These are phyloP conservation scores for Ceraclea dissimilis DNA, from an alignment of 2,888 invertebrate genomes.

Conservation along the genomic window DNA sequence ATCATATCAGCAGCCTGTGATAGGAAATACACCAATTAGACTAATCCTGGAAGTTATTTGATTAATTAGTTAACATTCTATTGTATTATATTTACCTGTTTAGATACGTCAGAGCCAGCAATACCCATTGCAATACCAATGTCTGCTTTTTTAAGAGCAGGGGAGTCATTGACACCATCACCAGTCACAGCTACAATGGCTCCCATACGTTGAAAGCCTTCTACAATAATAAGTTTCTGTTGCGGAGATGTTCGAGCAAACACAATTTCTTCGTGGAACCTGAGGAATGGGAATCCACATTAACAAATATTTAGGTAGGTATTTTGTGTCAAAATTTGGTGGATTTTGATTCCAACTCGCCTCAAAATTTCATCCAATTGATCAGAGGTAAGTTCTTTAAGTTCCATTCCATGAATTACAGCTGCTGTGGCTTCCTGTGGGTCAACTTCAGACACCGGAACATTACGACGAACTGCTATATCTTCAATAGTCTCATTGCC, in stretches of 20 bases:
- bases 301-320: not conserved
- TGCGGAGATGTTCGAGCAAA: conserved; percentile 94
- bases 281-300: conserved; percentile 30
- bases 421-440: conserved; percentile 88
- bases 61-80: not conserved
- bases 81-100: conserved; percentile 50
- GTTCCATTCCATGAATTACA: conserved; percentile 82
- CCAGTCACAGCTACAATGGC: conserved; percentile 90
- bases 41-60: not conserved
- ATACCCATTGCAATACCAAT: conserved; percentile 95
- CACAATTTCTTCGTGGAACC: conserved; percentile 90
- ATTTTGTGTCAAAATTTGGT: not conserved
- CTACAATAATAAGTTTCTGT: conserved; percentile 90
- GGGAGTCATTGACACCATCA: conserved; percentile 90
- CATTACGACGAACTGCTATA: conserved; percentile 84
- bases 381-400: conserved; percentile 79
- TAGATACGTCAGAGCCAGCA: conserved; percentile 89
- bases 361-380: conserved; percentile 86
- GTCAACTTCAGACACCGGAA: conserved; percentile 83
- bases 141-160: conserved; percentile 87
- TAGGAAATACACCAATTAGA: not conserved
- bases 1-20: conserved; percentile 97
- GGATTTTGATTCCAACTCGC: conserved; percentile 31
- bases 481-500: conserved; percentile 91
- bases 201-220: conserved; percentile 86